These are phyloP conservation scores for Poeciliopsis paucimaculata DNA, from an alignment of 2,797 vertebrate species.

Conservation along the genomic window DNA sequence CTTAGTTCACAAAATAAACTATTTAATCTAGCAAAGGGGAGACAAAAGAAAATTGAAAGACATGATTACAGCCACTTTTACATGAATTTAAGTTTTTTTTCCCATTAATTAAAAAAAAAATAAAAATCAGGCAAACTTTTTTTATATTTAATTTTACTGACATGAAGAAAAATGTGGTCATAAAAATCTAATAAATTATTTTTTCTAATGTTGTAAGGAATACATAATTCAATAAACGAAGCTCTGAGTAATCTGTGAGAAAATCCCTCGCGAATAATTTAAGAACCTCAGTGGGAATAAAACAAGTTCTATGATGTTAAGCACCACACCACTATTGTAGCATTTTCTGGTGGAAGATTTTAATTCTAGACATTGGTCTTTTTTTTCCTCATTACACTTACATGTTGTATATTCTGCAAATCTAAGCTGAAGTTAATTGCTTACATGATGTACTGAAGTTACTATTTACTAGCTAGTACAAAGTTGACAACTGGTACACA, in stretches of 20 bases:
- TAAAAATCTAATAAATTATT: background rate
- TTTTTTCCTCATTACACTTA: background rate
- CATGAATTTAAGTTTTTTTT: background rate
- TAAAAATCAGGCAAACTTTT: background rate
- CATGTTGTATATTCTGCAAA: background rate
- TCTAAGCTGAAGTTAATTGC: background rate
- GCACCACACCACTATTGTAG: background rate
- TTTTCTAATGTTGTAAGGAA: background rate
- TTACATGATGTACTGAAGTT: background rate
- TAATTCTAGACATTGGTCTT: background rate
- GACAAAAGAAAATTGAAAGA: background rate
- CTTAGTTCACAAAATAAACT: background rate
- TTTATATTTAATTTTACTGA: background rate
- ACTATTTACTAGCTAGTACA: background rate
- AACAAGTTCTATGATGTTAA: background rate
- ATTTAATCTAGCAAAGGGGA: background rate
- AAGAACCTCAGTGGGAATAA: background rate
- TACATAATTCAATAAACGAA: background rate
- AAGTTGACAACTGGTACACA: background rate
- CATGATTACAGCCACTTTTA: background rate
- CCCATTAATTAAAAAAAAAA: background rate
- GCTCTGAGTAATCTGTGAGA: background rate
- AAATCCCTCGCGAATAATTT: background rate
- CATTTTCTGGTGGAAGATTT: background rate
- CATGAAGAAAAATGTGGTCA: background rate